Evolutionary conservation across 2,113 vertebrate genomes (phyloP).

Genomic region (Dasypus novemcinctus): DNA sequence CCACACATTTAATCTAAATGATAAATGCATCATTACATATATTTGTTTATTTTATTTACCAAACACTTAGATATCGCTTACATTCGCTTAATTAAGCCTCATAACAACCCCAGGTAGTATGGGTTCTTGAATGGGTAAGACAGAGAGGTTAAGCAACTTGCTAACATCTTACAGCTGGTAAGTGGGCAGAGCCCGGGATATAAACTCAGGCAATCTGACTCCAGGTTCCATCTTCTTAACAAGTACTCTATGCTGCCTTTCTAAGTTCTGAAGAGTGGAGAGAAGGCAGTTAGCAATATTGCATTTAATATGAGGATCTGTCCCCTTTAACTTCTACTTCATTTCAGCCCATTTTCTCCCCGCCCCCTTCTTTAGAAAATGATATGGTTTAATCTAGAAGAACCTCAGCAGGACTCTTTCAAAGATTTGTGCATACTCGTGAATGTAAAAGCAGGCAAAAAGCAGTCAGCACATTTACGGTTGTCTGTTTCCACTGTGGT

Average conservation of each 20-base stretch:
- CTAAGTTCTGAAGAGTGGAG: neutral
- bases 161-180: neutral
- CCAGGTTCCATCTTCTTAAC: neutral
- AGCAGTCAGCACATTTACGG: neutral
- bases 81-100: neutral
- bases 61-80: neutral
- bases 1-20: neutral
- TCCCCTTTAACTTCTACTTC: neutral
- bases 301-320: neutral
- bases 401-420: neutral
- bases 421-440: neutral
- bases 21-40: neutral
- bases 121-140: neutral
- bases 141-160: neutral
- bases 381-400: neutral
- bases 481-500: neutral
- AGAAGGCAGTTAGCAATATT: neutral
- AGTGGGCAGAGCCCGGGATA: neutral
- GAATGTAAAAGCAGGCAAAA: neutral
- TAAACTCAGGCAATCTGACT: neutral
- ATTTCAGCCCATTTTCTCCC: neutral
- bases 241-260: neutral
- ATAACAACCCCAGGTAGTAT: neutral
- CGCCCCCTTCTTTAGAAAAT: neutral
- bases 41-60: constrained; percentile 26